Evolutionary conservation across 1,140 invertebrate species (phyloP).

Genomic region (Drosophila oshimai): DNA sequence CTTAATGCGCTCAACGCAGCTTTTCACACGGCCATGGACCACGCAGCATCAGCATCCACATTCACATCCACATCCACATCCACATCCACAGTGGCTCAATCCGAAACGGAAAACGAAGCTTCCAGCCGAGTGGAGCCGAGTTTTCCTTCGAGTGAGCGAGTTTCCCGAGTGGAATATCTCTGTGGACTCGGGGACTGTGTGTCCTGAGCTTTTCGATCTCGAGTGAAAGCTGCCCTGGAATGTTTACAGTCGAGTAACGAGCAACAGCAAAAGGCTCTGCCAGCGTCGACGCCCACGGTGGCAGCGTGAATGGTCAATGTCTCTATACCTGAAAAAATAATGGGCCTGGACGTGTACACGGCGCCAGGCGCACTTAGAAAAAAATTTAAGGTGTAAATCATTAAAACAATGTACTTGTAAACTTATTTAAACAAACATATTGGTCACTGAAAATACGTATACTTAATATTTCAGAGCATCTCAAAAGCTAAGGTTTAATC

Average conservation of each 20-base stretch:
- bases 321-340: constrained; percentile 79
- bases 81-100: constrained; percentile 23
- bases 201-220: constrained; percentile 1
- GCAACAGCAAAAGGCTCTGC: constrained; percentile 14
- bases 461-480: too few species aligned
- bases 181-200: constrained; percentile 1
- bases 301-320: constrained; percentile 68
- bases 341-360: constrained; percentile 33
- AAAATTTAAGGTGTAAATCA: too few species aligned
- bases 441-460: too few species aligned
- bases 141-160: not conserved
- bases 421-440: too few species aligned
- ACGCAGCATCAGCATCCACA: too few species aligned
- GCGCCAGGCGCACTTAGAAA: constrained; percentile 9
- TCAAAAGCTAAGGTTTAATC: too few species aligned
- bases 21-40: constrained; percentile 81
- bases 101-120: constrained; percentile 39
- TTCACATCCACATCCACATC: too few species aligned
- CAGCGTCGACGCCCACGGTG: constrained; percentile 3
- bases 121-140: constrained; percentile 24
- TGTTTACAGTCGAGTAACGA: constrained; percentile 68
- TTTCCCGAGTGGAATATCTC: not conserved
- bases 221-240: constrained; percentile 75
- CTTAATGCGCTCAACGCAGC: constrained; percentile 81
- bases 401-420: too few species aligned